phyloP scores from a whole-genome alignment of 2,888 invertebrate genomes.

The Catocala fraxini region DNA sequence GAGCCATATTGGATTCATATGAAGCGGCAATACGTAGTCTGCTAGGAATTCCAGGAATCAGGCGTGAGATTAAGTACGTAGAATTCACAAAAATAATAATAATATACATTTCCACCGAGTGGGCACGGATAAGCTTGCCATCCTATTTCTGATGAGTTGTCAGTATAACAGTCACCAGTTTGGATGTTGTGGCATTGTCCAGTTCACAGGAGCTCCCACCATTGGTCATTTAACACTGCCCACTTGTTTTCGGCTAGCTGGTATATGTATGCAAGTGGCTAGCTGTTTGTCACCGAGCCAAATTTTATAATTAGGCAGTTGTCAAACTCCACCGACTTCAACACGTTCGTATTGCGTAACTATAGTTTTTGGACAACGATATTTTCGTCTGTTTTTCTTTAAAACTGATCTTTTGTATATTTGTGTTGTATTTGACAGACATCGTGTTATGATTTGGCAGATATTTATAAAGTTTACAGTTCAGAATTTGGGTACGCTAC shows the following conservation, averaged over 20 bases:
- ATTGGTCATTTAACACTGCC: constrained; percentile 58
- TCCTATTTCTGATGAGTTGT: too few species aligned
- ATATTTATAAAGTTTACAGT: too few species aligned
- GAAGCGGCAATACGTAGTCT: too few species aligned
- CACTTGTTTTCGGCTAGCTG: constrained; percentile 63
- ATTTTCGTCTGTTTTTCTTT: constrained; percentile 9
- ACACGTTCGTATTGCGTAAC: constrained; percentile 59
- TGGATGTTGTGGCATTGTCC: neutral
- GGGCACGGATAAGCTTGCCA: too few species aligned
- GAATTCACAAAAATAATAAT: too few species aligned
- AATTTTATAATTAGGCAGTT: constrained; percentile 78
- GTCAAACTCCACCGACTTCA: constrained; percentile 67
- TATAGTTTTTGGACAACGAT: constrained; percentile 1
- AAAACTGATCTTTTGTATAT: constrained; percentile 35
- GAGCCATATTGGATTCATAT: too few species aligned
- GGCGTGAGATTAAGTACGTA: too few species aligned
- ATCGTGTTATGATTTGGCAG: too few species aligned
- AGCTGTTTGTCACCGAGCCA: constrained; percentile 74
- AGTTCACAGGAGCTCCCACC: constrained; percentile 17
- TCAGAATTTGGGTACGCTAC: too few species aligned
- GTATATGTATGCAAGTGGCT: constrained; percentile 67
- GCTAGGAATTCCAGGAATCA: too few species aligned
- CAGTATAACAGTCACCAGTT: too few species aligned
- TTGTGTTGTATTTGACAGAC: neutral
- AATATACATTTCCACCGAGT: too few species aligned